Percentiles rank a stretch among this genome's conserved stretches.
Evolutionary conservation across 2,797 vertebrate species (phyloP).

Genomic region (Chloroceryle amazona): DNA sequence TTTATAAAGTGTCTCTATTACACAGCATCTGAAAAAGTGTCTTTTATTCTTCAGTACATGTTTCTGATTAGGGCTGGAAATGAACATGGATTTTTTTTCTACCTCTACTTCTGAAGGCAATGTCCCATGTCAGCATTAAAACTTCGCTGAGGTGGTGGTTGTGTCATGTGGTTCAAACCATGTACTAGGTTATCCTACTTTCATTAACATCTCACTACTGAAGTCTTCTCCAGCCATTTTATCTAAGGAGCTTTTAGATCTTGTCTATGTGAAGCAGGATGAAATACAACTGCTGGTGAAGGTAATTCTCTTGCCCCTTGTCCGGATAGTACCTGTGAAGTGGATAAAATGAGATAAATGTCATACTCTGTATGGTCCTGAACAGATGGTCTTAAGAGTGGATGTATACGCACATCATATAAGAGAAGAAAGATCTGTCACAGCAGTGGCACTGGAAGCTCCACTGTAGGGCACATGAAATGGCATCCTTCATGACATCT

Average conservation of each 20-base stretch:
- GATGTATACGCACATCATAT: background rate
- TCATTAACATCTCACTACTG: background rate
- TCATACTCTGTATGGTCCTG: fast-evolving
- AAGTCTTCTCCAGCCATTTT: background rate
- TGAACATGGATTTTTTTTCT: background rate
- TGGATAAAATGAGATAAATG: fast-evolving
- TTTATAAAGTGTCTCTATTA: constrained; percentile 38
- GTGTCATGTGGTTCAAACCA: background rate
- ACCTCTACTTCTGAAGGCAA: background rate
- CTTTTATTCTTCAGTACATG: constrained; percentile 32
- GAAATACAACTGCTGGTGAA: background rate
- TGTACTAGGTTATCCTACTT: background rate
- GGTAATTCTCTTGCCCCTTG: background rate
- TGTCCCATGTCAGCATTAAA: background rate
- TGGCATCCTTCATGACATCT: background rate
- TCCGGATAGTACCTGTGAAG: background rate
- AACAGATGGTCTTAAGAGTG: background rate
- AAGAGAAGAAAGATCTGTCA: background rate
- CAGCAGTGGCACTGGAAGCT: background rate
- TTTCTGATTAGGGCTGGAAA: constrained; percentile 73
- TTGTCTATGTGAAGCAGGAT: background rate
- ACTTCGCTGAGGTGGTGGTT: fast-evolving
- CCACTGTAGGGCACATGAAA: fast-evolving
- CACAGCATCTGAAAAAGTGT: constrained; percentile 35
- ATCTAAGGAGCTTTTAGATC: background rate